Base-by-base conservation (phyloP, 2,888 invertebrate species). In the Acrocyrtus sp. region DNA sequence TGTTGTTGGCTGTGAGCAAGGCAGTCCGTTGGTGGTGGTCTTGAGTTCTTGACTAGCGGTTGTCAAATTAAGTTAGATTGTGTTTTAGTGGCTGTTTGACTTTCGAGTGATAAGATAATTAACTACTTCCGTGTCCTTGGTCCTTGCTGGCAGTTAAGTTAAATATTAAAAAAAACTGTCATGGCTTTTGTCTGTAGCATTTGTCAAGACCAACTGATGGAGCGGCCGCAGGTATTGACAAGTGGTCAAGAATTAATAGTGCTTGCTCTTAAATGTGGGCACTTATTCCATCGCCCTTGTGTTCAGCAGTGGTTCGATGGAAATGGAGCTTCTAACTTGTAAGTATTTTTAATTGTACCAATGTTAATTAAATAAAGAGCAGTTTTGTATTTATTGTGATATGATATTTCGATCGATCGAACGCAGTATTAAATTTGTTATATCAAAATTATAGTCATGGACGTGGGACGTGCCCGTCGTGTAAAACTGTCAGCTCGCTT, bases 141-240 rank as follows among this genome's bases (percentile, higher is more conserved):
- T n/a, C n/a, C n/a, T n/a, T n/a, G n/a, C n/a, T n/a, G n/a, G n/a
- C n/a, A n/a, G n/a, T n/a, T n/a, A n/a, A n/a, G n/a, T n/a, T n/a
- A n/a, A n/a, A n/a, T n/a, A n/a, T n/a, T n/a, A n/a, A n/a, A n/a
- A n/a, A n/a, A n/a, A n/a, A n/a, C n/a, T n/a, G n/a, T n/a, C n/a
- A 62, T 62, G 61, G 21, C 61, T 3, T 21, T 27, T 12, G 2
- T 63, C 10, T 65, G 65, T 24, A 65, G 56, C 39, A 65, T 65
- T 47, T 65, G 65, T 15, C 65, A 65, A 29, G 65, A 65, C 12
- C 47, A 21, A 19, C 19, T 65, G 15, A 65, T 56, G 5, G 65
- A 65, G 26, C 65, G 65, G 10, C 65, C 65, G 1, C 65, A 54
- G 34, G 17, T 17, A 1, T 17, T 56, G 15, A 3, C 53, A 8